phyloP scores from a whole-genome alignment of 2,113 vertebrate genomes.

The Tachysurus fulvidraco region DNA sequence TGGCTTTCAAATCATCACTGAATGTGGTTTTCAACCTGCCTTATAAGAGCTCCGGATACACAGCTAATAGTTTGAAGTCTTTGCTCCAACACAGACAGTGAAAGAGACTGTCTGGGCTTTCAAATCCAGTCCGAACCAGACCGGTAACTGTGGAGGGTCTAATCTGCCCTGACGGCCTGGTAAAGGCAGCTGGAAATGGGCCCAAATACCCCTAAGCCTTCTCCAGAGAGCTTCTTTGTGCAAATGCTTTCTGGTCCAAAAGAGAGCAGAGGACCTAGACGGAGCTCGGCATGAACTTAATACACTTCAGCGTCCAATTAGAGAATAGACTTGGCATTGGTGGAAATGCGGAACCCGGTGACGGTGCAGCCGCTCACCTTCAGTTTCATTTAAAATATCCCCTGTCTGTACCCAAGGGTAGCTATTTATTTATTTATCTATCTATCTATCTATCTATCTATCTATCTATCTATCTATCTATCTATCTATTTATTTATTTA shows the following conservation, averaged over 20 bases:
- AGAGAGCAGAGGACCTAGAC: conserved; percentile 21
- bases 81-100: background rate
- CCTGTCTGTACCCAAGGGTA: background rate
- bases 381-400: background rate
- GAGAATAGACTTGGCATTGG: conserved; percentile 29
- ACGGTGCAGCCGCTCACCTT: background rate
- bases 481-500: too few species aligned
- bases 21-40: conserved; percentile 25
- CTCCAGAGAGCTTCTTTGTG: conserved; percentile 43
- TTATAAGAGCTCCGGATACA: conserved; percentile 31
- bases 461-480: too few species aligned
- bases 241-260: conserved; percentile 35
- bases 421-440: background rate
- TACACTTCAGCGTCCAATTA: conserved; percentile 45
- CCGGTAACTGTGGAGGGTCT: conserved; percentile 30
- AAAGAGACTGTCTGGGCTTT: conserved; percentile 31
- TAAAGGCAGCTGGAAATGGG: conserved; percentile 37
- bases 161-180: conserved; percentile 34
- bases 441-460: too few species aligned
- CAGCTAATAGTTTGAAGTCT: background rate
- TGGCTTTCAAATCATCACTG: conserved; percentile 27
- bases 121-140: conserved; percentile 7
- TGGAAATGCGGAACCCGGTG: conserved; percentile 17
- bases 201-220: conserved; percentile 24
- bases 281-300: conserved; percentile 33